Conservation (phyloP, 1,140 invertebrate genomes). For the Oscheius sp. region DNA sequence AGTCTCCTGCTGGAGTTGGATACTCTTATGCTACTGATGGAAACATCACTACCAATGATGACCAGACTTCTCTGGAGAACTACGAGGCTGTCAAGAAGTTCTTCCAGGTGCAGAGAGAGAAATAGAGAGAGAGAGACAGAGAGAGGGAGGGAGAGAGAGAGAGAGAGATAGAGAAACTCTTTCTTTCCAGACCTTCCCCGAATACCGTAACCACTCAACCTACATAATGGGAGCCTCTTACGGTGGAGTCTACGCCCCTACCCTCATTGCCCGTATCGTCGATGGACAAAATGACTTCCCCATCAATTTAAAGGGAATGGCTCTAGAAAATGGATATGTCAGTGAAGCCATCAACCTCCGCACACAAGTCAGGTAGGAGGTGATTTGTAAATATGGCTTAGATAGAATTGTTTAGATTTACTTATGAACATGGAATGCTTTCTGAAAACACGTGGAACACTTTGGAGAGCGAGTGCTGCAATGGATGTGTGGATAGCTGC, state of each 20-base stretch:
- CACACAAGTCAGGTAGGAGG: slow-evolving; percentile 58
- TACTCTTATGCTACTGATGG: slow-evolving; percentile 66
- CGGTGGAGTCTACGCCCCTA: slow-evolving; percentile 65
- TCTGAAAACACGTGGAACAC: slow-evolving; percentile 60
- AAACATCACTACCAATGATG: slow-evolving; percentile 65
- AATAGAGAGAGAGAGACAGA: too few species aligned
- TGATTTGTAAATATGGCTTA: too few species aligned
- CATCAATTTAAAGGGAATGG: slow-evolving; percentile 60
- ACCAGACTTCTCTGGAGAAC: slow-evolving; percentile 64
- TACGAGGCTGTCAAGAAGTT: slow-evolving; percentile 65
- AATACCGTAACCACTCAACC: slow-evolving; percentile 63
- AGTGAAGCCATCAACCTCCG: slow-evolving; percentile 60
- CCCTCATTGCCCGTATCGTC: slow-evolving; percentile 65
- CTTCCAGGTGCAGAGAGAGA: slow-evolving; percentile 65
- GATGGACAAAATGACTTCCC: slow-evolving; percentile 59
- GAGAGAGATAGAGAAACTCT: too few species aligned
- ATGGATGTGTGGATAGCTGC: slow-evolving; percentile 51
- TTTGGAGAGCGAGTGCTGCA: slow-evolving; percentile 54
- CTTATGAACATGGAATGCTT: slow-evolving; percentile 59
- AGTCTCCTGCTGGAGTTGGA: slow-evolving; percentile 68
- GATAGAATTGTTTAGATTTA: too few species aligned
- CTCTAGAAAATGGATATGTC: slow-evolving; percentile 60
- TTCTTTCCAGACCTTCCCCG: slow-evolving; percentile 62
- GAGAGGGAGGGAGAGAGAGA: too few species aligned
- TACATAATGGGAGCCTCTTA: slow-evolving; percentile 66